phyloP scores from a whole-genome alignment of 2,888 invertebrate species.

The Ormyrus labotus region DNA sequence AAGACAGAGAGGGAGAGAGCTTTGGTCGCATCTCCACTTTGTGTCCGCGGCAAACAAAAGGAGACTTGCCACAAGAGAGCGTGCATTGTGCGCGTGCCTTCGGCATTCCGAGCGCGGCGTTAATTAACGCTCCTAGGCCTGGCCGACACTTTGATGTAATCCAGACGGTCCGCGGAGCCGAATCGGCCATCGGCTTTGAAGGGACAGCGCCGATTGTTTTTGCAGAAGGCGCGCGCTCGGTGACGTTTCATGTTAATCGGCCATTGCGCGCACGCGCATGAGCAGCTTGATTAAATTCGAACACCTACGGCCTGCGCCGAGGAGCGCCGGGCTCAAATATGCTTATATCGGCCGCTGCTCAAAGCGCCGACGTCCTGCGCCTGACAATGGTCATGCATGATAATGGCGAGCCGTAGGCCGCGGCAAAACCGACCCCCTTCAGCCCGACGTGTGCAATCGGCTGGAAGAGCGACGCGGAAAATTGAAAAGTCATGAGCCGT shows the following conservation, averaged over 20 bases:
- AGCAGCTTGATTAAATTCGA: slow-evolving; percentile 75
- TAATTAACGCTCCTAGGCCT: slow-evolving; percentile 52
- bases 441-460: slow-evolving; percentile 57
- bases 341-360: slow-evolving; percentile 71
- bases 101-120: slow-evolving; percentile 6
- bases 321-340: slow-evolving; percentile 68
- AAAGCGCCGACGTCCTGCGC: slow-evolving; percentile 64
- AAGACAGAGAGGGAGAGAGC: too few species aligned
- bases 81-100: background rate
- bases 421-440: slow-evolving; percentile 59
- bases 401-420: slow-evolving; percentile 69
- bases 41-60: slow-evolving; percentile 24
- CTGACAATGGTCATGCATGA: slow-evolving; percentile 73
- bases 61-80: slow-evolving; percentile 15
- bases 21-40: background rate
- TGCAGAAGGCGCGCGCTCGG: slow-evolving; percentile 13
- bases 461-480: slow-evolving; percentile 65
- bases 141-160: slow-evolving; percentile 50
- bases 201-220: slow-evolving; percentile 48
- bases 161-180: background rate
- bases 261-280: slow-evolving; percentile 70
- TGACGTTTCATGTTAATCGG: slow-evolving; percentile 73
- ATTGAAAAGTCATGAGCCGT: slow-evolving; percentile 41
- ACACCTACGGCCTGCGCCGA: slow-evolving; percentile 64
- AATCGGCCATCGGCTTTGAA: slow-evolving; percentile 3